These are phyloP conservation scores for Troides helena DNA, from an alignment of 2,888 invertebrate species.

Conservation along the genomic window DNA sequence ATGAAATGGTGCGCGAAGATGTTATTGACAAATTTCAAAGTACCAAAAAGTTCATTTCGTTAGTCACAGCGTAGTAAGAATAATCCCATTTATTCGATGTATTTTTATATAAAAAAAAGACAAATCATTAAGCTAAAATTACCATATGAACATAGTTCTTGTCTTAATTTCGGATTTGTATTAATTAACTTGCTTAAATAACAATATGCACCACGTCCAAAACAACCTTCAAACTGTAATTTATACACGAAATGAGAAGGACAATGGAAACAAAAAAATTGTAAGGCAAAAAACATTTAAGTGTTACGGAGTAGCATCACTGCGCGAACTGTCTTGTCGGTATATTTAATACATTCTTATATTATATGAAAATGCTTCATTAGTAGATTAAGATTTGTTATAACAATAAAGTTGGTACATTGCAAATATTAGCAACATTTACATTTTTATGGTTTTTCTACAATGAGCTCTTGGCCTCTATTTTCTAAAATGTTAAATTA, in stretches of 20 bases:
- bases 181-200: background rate
- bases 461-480: too few relatives aligned
- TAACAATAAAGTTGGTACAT: too few relatives aligned
- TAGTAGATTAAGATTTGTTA: too few relatives aligned
- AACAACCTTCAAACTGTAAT: slow-evolving; percentile 10
- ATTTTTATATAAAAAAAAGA: background rate
- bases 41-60: too few relatives aligned
- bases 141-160: background rate
- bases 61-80: too few relatives aligned
- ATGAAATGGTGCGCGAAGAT: background rate
- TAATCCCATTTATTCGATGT: background rate
- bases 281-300: background rate
- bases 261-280: slow-evolving; percentile 6
- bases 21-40: too few relatives aligned
- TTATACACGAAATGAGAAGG: slow-evolving; percentile 1
- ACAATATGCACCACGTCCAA: background rate
- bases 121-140: background rate
- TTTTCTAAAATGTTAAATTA: too few relatives aligned
- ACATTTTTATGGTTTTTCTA: too few relatives aligned
- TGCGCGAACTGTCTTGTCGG: background rate
- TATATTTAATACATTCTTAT: background rate
- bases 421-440: too few relatives aligned
- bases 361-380: too few relatives aligned
- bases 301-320: background rate
- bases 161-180: background rate